A percentile compares a stretch with the other conserved stretches of the same genome.
Evolutionary conservation across 2,113 vertebrate genomes (phyloP).

Genomic region (Erpornis zantholeuca): DNA sequence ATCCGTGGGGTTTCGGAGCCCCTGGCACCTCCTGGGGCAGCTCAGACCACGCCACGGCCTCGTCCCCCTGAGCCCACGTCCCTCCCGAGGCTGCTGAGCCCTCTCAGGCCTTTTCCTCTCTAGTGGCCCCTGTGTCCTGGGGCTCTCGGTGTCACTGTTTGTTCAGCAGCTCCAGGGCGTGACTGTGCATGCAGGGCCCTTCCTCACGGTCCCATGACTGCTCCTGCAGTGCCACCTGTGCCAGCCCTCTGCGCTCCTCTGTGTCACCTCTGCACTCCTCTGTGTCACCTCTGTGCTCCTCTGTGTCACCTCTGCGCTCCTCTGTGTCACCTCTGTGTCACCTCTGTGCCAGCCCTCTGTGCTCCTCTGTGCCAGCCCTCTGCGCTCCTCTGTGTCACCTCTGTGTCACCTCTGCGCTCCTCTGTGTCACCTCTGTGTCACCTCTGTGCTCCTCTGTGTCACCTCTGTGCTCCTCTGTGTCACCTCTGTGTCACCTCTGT

Average conservation of each 20-base stretch:
- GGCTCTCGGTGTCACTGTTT: background rate
- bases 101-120: background rate
- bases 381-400: no score
- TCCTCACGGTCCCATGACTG: background rate
- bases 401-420: no score
- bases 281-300: no score
- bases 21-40: background rate
- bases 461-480: no score
- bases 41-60: accelerated
- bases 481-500: no score
- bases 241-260: background rate
- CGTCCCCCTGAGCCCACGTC: accelerated
- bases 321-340: no score
- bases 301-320: no score
- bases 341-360: no score
- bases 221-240: background rate
- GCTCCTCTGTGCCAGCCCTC: no score
- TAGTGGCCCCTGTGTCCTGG: background rate
- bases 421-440: no score
- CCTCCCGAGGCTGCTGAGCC: background rate
- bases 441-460: no score
- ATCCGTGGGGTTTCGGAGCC: accelerated
- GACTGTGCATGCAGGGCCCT: background rate
- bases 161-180: background rate
- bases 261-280: no score